phyloP scores from a whole-genome alignment of 2,888 invertebrate genomes.

The Hydropsyche betteni region DNA sequence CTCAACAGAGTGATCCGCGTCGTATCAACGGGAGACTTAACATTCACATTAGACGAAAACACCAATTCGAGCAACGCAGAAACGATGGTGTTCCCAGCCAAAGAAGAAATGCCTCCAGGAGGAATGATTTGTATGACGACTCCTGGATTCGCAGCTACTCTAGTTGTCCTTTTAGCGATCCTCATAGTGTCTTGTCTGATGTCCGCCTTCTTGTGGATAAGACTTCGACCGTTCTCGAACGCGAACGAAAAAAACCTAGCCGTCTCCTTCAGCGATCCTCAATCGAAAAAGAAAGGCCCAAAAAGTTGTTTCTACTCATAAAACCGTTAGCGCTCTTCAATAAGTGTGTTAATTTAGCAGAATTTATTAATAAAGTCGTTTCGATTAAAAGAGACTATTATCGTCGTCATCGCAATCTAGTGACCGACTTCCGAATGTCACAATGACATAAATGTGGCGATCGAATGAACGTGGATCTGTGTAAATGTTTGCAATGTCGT shows the following conservation, averaged over 20 bases:
- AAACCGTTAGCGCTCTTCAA: slow-evolving; percentile 56
- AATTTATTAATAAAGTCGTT: slow-evolving; percentile 56
- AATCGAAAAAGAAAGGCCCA: slow-evolving; percentile 57
- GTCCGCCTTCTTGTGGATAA: slow-evolving; percentile 85
- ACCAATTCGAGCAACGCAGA: slow-evolving; percentile 67
- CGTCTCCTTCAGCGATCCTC: slow-evolving; percentile 55
- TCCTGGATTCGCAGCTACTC: slow-evolving; percentile 88
- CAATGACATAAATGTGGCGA: neutral
- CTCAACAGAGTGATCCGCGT: slow-evolving; percentile 89
- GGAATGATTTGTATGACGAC: slow-evolving; percentile 92
- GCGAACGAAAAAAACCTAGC: slow-evolving; percentile 67
- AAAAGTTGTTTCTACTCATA: slow-evolving; percentile 77
- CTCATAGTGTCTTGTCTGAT: slow-evolving; percentile 85
- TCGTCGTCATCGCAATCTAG: slow-evolving; percentile 53
- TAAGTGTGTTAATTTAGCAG: slow-evolving; percentile 26
- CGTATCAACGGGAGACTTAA: slow-evolving; percentile 89
- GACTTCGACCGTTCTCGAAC: slow-evolving; percentile 76
- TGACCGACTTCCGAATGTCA: neutral
- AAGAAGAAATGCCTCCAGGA: slow-evolving; percentile 61
- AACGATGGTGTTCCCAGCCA: slow-evolving; percentile 77
- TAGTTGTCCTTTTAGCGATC: slow-evolving; percentile 83
- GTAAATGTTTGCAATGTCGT: neutral
- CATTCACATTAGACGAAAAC: slow-evolving; percentile 81
- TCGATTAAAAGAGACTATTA: slow-evolving; percentile 54
- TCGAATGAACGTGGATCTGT: neutral